These are phyloP conservation scores for Bicyclus anynana DNA, from an alignment of 1,140 invertebrate genomes.

Conservation along the genomic window DNA sequence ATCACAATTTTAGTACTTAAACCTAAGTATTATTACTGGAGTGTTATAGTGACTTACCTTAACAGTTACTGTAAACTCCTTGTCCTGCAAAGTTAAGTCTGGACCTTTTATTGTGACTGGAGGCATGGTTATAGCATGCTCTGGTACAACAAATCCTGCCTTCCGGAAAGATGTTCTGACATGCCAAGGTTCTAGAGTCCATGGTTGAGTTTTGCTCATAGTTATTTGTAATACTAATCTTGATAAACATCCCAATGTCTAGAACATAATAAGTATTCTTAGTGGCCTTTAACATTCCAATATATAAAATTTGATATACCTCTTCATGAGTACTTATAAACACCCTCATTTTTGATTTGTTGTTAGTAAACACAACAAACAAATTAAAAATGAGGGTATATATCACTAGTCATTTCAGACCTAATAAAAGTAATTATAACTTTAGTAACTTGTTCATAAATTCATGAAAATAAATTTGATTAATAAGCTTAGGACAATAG, in stretches of 20 bases:
- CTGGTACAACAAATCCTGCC: conserved; percentile 81
- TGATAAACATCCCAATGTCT: conserved; percentile 79
- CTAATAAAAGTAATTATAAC: too few species aligned
- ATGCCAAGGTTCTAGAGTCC: conserved; percentile 91
- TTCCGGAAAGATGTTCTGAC: conserved; percentile 84
- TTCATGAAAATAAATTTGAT: too few species aligned
- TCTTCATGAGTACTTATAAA: too few species aligned
- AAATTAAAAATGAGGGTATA: too few species aligned
- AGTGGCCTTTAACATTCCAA: background rate
- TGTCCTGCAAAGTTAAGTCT: conserved; percentile 85
- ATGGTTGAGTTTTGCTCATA: conserved; percentile 88
- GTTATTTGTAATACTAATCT: conserved; percentile 78
- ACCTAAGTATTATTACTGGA: too few species aligned
- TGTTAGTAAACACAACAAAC: too few species aligned
- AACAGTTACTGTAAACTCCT: conserved; percentile 88
- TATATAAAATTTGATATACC: background rate
- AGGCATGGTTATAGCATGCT: conserved; percentile 86
- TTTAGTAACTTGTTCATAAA: too few species aligned
- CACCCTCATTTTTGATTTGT: too few species aligned
- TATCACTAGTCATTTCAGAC: too few species aligned
- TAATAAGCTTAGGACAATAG: too few species aligned
- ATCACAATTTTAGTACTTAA: too few species aligned
- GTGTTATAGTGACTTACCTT: conserved; percentile 90
- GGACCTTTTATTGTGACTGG: conserved; percentile 86
- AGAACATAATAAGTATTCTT: conserved; percentile 39